Evolutionary conservation across 2,113 vertebrate species (phyloP), one percentile per base, ranked within the genome.

Genomic region (Marmota flaviventris): DNA sequence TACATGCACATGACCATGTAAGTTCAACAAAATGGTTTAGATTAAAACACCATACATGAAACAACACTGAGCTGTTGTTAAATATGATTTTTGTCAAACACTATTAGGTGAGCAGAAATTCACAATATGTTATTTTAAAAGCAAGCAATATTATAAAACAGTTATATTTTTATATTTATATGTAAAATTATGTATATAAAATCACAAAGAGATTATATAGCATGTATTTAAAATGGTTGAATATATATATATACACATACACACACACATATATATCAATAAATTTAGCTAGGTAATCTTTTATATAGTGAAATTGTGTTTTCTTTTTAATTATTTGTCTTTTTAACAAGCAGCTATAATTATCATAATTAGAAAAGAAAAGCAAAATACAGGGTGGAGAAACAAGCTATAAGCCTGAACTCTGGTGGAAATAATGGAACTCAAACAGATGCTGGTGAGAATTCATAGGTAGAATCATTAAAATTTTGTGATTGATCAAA

Each of bases 271-370:
- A 83, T 89, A 39, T 78, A 32, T n/a, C 32, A 42, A 83, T 8
- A 93, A 34, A 16, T 56, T 10, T 51, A 81, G 27, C 27, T 42
- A n/a, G n/a, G 70, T 4, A 37, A 67, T 76, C n/a, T 88, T 45
- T 91, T 83, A 73, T 48, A 70, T 72, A 85, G 5, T 88, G 32
- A 93, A 27, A 37, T 67, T 72, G 20, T 75, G 77, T 91, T 88
- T 91, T 91, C n/a, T 37, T 69, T 51, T 51, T 5, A 73, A 58
- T 39, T 63, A 70, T 24, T 82, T 87, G 2, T 77, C 39, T 78
- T 93, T 90, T 85, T 25, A 53, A 92, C 48, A 45, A 92, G 29
- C 16, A 94, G 5, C 12, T 14, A 79, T 75, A 90, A 92, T 81
- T 70, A 39, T 42, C 78, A 93, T 63, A 81, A 84, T 11, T 77